A percentile compares a stretch with the other conserved stretches of the same genome.
Evolutionary conservation across 2,888 invertebrate genomes (phyloP).

Genomic region (Orthonevra nobilis): DNA sequence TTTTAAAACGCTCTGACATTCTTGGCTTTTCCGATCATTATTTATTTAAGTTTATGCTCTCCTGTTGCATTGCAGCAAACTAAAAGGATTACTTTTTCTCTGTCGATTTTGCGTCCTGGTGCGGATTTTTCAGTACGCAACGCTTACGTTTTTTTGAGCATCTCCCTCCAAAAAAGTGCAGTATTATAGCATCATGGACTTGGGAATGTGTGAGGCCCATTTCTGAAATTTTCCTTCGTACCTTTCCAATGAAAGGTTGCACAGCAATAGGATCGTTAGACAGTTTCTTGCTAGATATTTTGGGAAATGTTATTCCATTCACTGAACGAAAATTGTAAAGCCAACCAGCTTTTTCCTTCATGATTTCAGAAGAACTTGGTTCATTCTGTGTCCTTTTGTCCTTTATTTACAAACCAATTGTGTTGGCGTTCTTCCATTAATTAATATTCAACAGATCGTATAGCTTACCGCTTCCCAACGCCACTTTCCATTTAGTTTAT

Average conservation of each 20-base stretch:
- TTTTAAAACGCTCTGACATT: no score
- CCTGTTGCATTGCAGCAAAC: no score
- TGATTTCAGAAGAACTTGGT: not conserved
- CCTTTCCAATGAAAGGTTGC: not conserved
- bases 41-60: no score
- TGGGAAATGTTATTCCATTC: constrained; percentile 11
- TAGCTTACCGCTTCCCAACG: not conserved
- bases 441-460: not conserved
- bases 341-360: constrained; percentile 5
- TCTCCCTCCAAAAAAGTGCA: no score
- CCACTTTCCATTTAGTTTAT: not conserved
- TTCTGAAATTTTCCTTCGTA: constrained; percentile 4
- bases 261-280: constrained; percentile 15
- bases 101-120: no score
- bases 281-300: constrained; percentile 29
- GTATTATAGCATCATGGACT: no score
- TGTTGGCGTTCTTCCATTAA: not conserved
- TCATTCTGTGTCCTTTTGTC: not conserved
- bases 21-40: no score
- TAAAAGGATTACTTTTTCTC: no score
- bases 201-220: constrained; percentile 20
- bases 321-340: constrained; percentile 17
- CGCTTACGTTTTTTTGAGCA: no score
- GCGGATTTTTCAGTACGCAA: no score
- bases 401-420: not conserved